Evolutionary conservation across 2,797 vertebrate genomes (phyloP).

Genomic region (Mormyrops attenuatus): DNA sequence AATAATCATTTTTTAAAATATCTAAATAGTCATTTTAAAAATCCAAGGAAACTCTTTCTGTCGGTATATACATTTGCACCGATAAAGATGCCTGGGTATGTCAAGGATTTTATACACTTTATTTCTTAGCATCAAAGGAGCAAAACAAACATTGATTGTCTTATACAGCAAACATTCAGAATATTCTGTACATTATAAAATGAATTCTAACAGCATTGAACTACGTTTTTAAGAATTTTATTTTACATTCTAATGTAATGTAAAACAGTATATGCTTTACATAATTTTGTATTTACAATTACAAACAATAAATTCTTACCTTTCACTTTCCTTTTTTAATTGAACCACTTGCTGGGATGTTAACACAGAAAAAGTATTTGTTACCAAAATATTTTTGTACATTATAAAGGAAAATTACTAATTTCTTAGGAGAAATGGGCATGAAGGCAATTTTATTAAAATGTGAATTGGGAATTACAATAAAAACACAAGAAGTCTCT

Average conservation of each 20-base stretch:
- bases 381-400: background rate
- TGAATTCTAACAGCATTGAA: slow-evolving; percentile 67
- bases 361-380: slow-evolving; percentile 19
- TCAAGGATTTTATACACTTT: slow-evolving; percentile 25
- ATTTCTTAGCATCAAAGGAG: slow-evolving; percentile 70
- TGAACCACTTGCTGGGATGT: slow-evolving; percentile 16
- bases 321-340: slow-evolving; percentile 14
- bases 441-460: slow-evolving; percentile 13
- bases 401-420: slow-evolving; percentile 9
- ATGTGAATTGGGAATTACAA: slow-evolving; percentile 14
- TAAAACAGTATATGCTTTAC: slow-evolving; percentile 59
- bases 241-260: slow-evolving; percentile 79
- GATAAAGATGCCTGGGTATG: background rate
- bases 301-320: slow-evolving; percentile 32
- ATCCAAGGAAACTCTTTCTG: background rate
- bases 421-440: slow-evolving; percentile 21
- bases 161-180: slow-evolving; percentile 83
- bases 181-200: slow-evolving; percentile 74
- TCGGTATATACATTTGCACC: background rate
- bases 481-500: background rate
- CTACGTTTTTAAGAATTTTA: slow-evolving; percentile 72
- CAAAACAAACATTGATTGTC: slow-evolving; percentile 79
- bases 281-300: slow-evolving; percentile 61
- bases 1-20: background rate
- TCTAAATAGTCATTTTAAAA: background rate